A percentile compares a stretch with the other conserved stretches of the same genome.
Evolutionary conservation across 2,888 invertebrate species (phyloP).

Genomic region (Drosophila putrida): DNA sequence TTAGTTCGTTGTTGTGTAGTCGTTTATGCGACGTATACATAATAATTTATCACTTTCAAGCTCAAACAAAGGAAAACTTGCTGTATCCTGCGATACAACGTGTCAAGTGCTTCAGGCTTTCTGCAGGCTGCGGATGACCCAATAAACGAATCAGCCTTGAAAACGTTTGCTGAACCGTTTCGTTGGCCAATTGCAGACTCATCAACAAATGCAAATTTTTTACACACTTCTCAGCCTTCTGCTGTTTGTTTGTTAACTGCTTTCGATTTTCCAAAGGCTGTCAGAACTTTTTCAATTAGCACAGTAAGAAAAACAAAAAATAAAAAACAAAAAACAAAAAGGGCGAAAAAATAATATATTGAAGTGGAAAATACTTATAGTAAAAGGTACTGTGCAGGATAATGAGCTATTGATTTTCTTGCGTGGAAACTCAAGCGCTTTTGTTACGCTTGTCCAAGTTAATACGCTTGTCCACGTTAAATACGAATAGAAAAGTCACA

Average conservation of each 20-base stretch:
- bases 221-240: background rate
- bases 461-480: slow-evolving; percentile 12
- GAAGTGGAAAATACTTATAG: slow-evolving; percentile 10
- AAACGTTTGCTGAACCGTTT: slow-evolving; percentile 65
- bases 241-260: slow-evolving; percentile 2
- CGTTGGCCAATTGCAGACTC: slow-evolving; percentile 30
- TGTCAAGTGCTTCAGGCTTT: slow-evolving; percentile 11
- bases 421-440: slow-evolving; percentile 18
- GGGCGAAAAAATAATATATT: background rate
- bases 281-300: slow-evolving; percentile 69
- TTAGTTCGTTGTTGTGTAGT: background rate
- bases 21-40: background rate
- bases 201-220: slow-evolving; percentile 53
- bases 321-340: too few species aligned
- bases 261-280: slow-evolving; percentile 13
- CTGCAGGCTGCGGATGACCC: slow-evolving; percentile 30
- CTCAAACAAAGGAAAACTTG: slow-evolving; percentile 2
- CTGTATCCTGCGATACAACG: slow-evolving; percentile 18
- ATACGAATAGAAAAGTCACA: slow-evolving; percentile 4
- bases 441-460: slow-evolving; percentile 4
- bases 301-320: background rate
- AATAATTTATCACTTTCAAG: slow-evolving; percentile 9
- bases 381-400: slow-evolving; percentile 13
- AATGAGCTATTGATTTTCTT: slow-evolving; percentile 68
- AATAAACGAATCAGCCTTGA: slow-evolving; percentile 58